Evolutionary conservation across 2,888 invertebrate species (phyloP).

Genomic region (Agrypnus murinus): DNA sequence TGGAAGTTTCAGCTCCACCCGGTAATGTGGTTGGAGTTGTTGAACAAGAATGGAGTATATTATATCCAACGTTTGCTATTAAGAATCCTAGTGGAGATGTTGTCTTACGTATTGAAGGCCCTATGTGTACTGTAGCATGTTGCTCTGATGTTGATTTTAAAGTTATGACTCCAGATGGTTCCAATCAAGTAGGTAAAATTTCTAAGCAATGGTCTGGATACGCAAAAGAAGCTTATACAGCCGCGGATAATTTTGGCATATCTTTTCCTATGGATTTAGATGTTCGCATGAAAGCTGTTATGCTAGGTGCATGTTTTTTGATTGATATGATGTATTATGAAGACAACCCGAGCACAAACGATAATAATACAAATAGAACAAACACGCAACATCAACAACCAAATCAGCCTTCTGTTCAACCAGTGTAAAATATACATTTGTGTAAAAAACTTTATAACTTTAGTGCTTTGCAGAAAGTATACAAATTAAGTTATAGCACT

Average conservation of each 20-base stretch:
- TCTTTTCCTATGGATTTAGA: slow-evolving; percentile 87
- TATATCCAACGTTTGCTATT: slow-evolving; percentile 79
- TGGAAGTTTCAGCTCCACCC: slow-evolving; percentile 82
- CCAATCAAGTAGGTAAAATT: slow-evolving; percentile 84
- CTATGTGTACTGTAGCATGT: slow-evolving; percentile 78
- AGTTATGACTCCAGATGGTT: slow-evolving; percentile 82
- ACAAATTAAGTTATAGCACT: no score
- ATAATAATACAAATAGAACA: neutral
- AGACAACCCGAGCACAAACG: neutral
- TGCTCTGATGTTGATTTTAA: slow-evolving; percentile 88
- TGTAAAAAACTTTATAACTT: no score
- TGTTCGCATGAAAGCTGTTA: slow-evolving; percentile 83
- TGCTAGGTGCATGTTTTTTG: slow-evolving; percentile 83
- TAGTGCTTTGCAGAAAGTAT: no score
- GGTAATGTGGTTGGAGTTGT: slow-evolving; percentile 78
- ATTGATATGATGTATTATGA: slow-evolving; percentile 70
- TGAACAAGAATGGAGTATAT: slow-evolving; percentile 81
- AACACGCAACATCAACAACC: neutral
- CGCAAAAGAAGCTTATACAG: slow-evolving; percentile 84
- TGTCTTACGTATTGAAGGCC: slow-evolving; percentile 84
- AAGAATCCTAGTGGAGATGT: slow-evolving; percentile 80
- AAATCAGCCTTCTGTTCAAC: neutral
- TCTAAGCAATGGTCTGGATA: slow-evolving; percentile 89
- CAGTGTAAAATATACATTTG: no score
- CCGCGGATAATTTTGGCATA: slow-evolving; percentile 88